Conservation (phyloP, 53 echinoderm and acorn worm species). For the Apostichopus leukothele region DNA sequence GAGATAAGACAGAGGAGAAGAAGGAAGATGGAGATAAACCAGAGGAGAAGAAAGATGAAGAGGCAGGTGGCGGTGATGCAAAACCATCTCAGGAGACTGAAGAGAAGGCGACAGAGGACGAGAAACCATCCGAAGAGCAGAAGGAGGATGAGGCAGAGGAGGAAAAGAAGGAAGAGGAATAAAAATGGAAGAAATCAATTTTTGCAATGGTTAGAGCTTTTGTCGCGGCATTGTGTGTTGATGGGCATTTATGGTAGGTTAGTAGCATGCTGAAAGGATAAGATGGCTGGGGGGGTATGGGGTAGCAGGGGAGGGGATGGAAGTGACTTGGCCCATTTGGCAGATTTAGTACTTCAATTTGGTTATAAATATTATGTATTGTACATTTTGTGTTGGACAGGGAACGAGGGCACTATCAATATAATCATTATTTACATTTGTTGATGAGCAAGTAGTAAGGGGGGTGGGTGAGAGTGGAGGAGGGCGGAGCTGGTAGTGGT, state of each 20-base stretch:
- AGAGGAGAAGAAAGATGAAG: slow-evolving; percentile 5
- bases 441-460: too few relatives aligned
- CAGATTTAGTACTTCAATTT: too few relatives aligned
- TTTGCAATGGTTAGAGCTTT: not conserved
- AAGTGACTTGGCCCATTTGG: not conserved
- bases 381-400: too few relatives aligned
- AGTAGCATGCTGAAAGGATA: not conserved
- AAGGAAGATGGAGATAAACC: slow-evolving; percentile 7
- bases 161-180: not conserved
- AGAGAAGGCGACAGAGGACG: not conserved
- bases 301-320: not conserved
- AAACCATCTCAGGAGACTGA: not conserved
- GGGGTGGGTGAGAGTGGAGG: too few relatives aligned
- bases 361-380: too few relatives aligned
- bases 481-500: too few relatives aligned
- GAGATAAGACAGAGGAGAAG: not conserved
- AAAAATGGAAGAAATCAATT: too few relatives aligned
- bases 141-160: not conserved
- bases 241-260: not conserved
- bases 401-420: too few relatives aligned
- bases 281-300: not conserved
- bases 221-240: not conserved
- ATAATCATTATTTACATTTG: too few relatives aligned
- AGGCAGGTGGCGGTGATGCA: not conserved
- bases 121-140: not conserved